These are phyloP conservation scores for Dromiciops gliroides DNA, from an alignment of 2,113 vertebrate species.

Conservation along the genomic window DNA sequence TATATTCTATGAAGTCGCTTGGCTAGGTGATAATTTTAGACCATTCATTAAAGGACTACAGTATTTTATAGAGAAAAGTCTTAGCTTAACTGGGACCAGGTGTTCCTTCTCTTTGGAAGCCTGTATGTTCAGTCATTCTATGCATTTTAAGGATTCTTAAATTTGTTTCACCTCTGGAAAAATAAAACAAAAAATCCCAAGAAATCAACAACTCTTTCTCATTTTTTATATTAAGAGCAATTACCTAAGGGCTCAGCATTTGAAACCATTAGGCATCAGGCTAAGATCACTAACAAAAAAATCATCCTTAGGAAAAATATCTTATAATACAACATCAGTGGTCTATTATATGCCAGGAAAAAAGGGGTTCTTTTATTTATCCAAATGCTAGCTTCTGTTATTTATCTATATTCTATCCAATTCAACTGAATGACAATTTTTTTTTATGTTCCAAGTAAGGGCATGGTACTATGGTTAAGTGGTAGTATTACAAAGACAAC, in stretches of 20 bases:
- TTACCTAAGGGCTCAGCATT: background rate
- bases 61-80: background rate
- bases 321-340: background rate
- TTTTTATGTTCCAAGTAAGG: background rate
- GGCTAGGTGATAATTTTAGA: background rate
- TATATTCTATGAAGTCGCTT: background rate
- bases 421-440: background rate
- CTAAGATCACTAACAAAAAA: background rate
- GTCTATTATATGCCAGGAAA: background rate
- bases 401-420: background rate
- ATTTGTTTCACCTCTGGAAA: slow-evolving; percentile 15
- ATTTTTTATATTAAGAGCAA: background rate
- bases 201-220: background rate
- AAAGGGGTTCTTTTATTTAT: background rate
- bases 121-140: accelerated
- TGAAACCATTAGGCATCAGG: background rate
- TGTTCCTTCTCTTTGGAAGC: background rate
- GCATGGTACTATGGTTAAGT: background rate
- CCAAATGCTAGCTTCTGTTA: background rate
- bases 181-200: background rate
- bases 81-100: background rate
- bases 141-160: slow-evolving; percentile 48
- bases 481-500: background rate
- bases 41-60: slow-evolving; percentile 18
- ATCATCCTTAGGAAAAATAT: background rate